These are phyloP conservation scores for Caenorhabditis sinica DNA, from an alignment of 2,888 invertebrate species.

Conservation along the genomic window DNA sequence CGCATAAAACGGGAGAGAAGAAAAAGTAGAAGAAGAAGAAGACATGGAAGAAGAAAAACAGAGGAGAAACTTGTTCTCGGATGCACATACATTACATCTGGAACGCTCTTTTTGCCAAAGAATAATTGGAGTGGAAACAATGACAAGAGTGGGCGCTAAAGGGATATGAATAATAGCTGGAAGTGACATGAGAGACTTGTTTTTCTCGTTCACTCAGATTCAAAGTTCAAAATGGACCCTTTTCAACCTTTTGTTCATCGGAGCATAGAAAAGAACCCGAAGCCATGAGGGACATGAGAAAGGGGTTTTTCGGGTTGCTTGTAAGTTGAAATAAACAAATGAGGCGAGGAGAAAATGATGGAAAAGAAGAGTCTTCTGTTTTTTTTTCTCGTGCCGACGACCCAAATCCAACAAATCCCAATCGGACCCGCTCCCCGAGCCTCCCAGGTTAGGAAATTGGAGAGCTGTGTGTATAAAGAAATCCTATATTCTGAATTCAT, in stretches of 20 bases:
- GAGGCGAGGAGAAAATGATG: conserved; percentile 57
- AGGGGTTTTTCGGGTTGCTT: conserved; percentile 36
- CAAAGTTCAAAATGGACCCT: conserved; percentile 12
- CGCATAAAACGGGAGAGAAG: conserved; percentile 40
- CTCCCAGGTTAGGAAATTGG: conserved; percentile 64
- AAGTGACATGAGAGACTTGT: not conserved
- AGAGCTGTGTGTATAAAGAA: conserved; percentile 66
- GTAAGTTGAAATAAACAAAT: conserved; percentile 61
- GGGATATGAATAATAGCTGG: conserved; percentile 41
- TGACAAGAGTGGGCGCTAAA: not conserved
- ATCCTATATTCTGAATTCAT: conserved; percentile 63
- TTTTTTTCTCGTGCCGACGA: conserved; percentile 22
- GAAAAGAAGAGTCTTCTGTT: conserved; percentile 20
- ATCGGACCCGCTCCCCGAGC: not conserved
- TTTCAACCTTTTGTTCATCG: conserved; percentile 4
- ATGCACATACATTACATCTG: conserved; percentile 65
- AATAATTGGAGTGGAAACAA: conserved; percentile 44
- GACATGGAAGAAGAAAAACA: conserved; percentile 24
- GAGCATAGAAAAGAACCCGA: conserved; percentile 20
- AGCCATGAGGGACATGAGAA: conserved; percentile 18
- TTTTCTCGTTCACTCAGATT: not conserved
- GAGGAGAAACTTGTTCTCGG: conserved; percentile 55
- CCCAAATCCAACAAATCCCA: conserved; percentile 51
- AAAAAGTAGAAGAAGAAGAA: conserved; percentile 5
- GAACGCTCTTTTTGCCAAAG: conserved; percentile 44